Base-by-base conservation (phyloP, 2,888 invertebrate species). In the Mechanitis mazaeus region DNA sequence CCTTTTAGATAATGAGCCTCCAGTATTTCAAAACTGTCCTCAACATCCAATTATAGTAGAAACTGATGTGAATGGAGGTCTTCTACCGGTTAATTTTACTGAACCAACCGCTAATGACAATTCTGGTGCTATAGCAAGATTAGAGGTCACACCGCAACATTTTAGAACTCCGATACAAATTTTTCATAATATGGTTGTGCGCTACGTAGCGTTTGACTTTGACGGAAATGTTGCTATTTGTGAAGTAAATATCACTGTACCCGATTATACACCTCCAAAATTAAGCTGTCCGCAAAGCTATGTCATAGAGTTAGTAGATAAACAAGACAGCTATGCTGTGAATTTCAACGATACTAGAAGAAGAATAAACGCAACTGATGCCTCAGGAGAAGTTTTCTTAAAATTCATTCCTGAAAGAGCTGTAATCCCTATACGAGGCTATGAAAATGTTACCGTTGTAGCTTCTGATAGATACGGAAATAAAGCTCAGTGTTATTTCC, bases 201-300 rank as follows among this genome's bases (percentile, higher is more conserved):
- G 97, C 87, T 99, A 98, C 76, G 95, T 98, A 1, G 99, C 98
- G 3, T 98, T 97, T 75, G 99, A 99, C 87, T 97, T 96, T 75
- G 98, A 98, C 77, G 98, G 98, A 70, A 99, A 99, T 78, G 97
- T 97, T 12, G 99, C 98, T 12, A 97, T 97, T 78, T 99, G 99
- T 78, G 96, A 96, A 91, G 97, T 99, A 42, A 97, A 97, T 74
- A 97, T 99, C 42, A 97, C 97, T 1, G 97, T 97, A 9, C 96
- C 96, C 42, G 97, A 98, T 83, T 95, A 97, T 59, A 97, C 97
- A 0, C 97, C 97, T 59, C 97, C 97, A 6, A 93, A 94, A 75
- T 85, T 97, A 47, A 96, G 95, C 77, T 98, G 97, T 75, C 97
- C 97, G 0, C 97, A 97, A 81, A 97, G 97, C 77, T 97, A 97